Percentiles rank a stretch among this genome's conserved stretches.
phyloP scores from a whole-genome alignment of 1,140 invertebrate species.

The Penaeus vannamei region DNA sequence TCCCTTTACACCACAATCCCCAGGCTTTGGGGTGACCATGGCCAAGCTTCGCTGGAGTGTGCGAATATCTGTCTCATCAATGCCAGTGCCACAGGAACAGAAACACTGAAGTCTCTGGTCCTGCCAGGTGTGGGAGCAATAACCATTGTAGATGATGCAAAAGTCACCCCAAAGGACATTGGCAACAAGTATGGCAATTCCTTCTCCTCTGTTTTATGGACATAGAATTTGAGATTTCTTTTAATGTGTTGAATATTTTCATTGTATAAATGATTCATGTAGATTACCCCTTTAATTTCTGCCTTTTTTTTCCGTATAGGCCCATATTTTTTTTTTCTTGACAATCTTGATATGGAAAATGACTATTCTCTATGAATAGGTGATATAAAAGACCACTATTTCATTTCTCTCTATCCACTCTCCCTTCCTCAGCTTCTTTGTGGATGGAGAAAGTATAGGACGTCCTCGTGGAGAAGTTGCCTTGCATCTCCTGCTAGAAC shows the following conservation, averaged over 20 bases:
- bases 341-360: constrained; percentile 33
- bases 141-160: constrained; percentile 93
- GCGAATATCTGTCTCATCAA: constrained; percentile 95
- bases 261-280: not conserved
- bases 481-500: constrained; percentile 86
- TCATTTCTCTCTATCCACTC: no score
- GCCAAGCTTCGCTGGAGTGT: constrained; percentile 88
- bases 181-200: constrained; percentile 83
- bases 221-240: constrained; percentile 28
- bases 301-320: no score
- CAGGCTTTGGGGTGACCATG: constrained; percentile 98
- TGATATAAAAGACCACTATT: not conserved
- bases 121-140: constrained; percentile 96
- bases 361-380: constrained; percentile 69
- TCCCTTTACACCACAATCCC: no score
- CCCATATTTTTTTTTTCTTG: not conserved
- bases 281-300: not conserved
- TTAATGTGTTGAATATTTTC: not conserved
- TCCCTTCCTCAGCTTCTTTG: constrained; percentile 82
- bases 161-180: constrained; percentile 89
- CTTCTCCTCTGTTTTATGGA: not conserved
- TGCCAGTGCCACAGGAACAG: constrained; percentile 93
- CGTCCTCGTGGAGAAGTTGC: constrained; percentile 87
- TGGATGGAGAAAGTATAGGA: constrained; percentile 84
- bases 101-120: constrained; percentile 94